Evolutionary conservation across 2,888 invertebrate genomes (phyloP).

Genomic region (Sialis fuliginosa): DNA sequence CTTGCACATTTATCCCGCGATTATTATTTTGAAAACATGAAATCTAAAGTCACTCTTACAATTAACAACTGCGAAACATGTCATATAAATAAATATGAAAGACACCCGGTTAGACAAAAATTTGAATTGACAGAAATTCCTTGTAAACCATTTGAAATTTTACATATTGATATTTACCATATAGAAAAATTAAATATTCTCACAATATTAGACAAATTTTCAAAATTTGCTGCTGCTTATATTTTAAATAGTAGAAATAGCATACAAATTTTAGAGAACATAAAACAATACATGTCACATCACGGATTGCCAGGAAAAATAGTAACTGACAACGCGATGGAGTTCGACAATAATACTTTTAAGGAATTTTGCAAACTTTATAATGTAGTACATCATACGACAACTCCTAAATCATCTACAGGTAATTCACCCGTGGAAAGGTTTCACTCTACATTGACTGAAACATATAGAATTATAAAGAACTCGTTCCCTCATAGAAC

Average conservation of each 20-base stretch:
- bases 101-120: constrained; percentile 9
- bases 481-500: background rate
- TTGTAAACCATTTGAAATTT: constrained; percentile 10
- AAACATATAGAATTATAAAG: background rate
- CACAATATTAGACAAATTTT: constrained; percentile 9
- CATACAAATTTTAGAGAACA: background rate
- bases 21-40: constrained; percentile 10
- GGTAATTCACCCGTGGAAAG: constrained; percentile 1
- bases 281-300: background rate
- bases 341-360: background rate
- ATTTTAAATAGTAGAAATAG: constrained; percentile 5
- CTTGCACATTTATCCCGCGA: constrained; percentile 5
- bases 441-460: background rate
- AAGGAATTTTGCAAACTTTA: background rate
- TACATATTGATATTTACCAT: constrained; percentile 9
- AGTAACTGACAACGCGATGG: background rate
- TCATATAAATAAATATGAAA: constrained; percentile 9
- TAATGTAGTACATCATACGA: background rate
- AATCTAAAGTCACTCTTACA: constrained; percentile 5
- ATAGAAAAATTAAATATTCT: constrained; percentile 5
- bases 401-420: background rate
- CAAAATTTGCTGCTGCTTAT: constrained; percentile 9
- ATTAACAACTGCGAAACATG: constrained; percentile 11
- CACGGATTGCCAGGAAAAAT: background rate
- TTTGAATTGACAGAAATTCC: constrained; percentile 9